Evolutionary conservation across 2,888 invertebrate genomes (phyloP).

Genomic region (Thereva unica): DNA sequence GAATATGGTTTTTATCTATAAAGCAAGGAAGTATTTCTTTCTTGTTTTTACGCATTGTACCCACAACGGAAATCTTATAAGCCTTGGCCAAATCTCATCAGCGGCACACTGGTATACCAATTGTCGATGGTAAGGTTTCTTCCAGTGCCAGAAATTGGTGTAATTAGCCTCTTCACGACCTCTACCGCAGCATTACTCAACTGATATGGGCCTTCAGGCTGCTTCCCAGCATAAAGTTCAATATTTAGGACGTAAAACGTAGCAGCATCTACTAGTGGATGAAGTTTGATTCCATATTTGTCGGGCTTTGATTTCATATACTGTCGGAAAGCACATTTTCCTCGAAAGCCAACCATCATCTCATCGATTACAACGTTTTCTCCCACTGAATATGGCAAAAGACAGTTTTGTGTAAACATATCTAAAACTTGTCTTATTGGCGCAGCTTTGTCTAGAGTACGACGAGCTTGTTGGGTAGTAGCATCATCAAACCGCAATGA

Average conservation of each 20-base stretch:
- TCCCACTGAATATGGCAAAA: slow-evolving; percentile 30
- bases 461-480: slow-evolving; percentile 3
- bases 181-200: slow-evolving; percentile 19
- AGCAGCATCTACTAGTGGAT: slow-evolving; percentile 16
- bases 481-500: slow-evolving; percentile 15
- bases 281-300: slow-evolving; percentile 19
- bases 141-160: slow-evolving; percentile 18
- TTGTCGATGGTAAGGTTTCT: slow-evolving; percentile 17
- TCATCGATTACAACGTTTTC: slow-evolving; percentile 45
- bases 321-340: slow-evolving; percentile 40
- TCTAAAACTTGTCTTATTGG: slow-evolving; percentile 15
- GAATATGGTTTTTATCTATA: slow-evolving; percentile 21
- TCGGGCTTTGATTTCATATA: slow-evolving; percentile 24
- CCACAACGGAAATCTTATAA: slow-evolving; percentile 20
- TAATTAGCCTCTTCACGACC: slow-evolving; percentile 21
- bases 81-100: slow-evolving; percentile 12
- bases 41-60: slow-evolving; percentile 15
- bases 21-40: slow-evolving; percentile 20
- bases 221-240: slow-evolving; percentile 17
- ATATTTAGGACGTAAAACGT: slow-evolving; percentile 14
- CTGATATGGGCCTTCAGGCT: slow-evolving; percentile 16
- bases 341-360: slow-evolving; percentile 44
- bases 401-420: slow-evolving; percentile 13
- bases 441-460: slow-evolving; percentile 20
- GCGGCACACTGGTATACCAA: slow-evolving; percentile 20